Conservation (phyloP, 1,140 invertebrate species). For the Macrostomum lignano region DNA sequence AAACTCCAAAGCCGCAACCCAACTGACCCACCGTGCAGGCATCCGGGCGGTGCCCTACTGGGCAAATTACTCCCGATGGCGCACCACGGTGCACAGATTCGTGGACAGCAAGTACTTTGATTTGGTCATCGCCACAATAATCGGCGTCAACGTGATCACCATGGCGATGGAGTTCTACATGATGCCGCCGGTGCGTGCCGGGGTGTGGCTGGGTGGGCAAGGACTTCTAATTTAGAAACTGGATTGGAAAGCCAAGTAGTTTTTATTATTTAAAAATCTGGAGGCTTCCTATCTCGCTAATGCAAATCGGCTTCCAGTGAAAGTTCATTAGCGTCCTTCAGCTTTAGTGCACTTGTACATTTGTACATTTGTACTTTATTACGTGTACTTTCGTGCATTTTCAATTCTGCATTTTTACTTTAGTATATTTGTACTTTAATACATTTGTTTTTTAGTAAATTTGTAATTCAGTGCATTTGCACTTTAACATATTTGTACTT, state of each 20-base stretch:
- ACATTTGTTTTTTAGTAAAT: neutral
- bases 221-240: too few relatives aligned
- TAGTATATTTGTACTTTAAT: neutral
- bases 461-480: neutral
- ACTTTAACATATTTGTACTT: neutral
- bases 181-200: conserved; percentile 52
- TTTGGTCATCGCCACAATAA: conserved; percentile 84
- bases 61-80: conserved; percentile 51
- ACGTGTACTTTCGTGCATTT: too few relatives aligned
- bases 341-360: too few relatives aligned
- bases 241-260: too few relatives aligned
- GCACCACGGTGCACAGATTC: conserved; percentile 74
- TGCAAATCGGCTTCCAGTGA: too few relatives aligned
- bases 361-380: too few relatives aligned
- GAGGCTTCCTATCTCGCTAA: too few relatives aligned
- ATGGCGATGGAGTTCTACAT: conserved; percentile 98
- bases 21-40: too few relatives aligned
- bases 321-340: too few relatives aligned
- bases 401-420: neutral
- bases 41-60: conserved; percentile 90
- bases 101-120: conserved; percentile 98
- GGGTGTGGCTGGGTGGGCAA: too few relatives aligned
- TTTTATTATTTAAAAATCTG: too few relatives aligned
- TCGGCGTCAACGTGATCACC: conserved; percentile 89
- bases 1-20: too few relatives aligned